Conservation (phyloP, 1,140 invertebrate genomes). For the Drosophila ananassae region DNA sequence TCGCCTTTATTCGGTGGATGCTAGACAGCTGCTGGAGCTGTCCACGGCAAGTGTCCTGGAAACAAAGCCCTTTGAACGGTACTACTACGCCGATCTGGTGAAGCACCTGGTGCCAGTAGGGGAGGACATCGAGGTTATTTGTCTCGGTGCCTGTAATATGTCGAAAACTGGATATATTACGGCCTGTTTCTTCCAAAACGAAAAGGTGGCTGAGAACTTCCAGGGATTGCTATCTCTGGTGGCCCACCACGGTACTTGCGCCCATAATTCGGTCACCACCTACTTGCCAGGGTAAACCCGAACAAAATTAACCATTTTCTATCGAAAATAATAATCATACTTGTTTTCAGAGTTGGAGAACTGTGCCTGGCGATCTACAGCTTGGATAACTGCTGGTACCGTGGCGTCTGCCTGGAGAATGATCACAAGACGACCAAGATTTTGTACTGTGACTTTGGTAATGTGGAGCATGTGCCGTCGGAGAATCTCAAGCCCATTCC, state of each 20-base stretch:
- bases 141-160: conserved; percentile 12
- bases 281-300: conserved; percentile 42
- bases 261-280: not conserved
- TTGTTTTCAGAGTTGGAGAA: conserved; percentile 48
- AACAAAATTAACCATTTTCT: not conserved
- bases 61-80: conserved; percentile 14
- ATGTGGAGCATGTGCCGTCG: conserved; percentile 31
- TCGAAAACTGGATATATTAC: conserved; percentile 36
- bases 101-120: conserved; percentile 26
- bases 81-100: conserved; percentile 28
- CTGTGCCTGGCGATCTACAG: conserved; percentile 38
- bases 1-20: not conserved
- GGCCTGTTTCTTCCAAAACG: conserved; percentile 29
- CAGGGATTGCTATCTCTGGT: conserved; percentile 18
- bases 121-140: conserved; percentile 13
- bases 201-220: conserved; percentile 10
- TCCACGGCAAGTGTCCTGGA: not conserved
- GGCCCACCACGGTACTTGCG: not conserved
- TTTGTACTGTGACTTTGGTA: conserved; percentile 56
- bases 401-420: conserved; percentile 42
- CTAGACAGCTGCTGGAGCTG: not conserved
- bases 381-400: conserved; percentile 59
- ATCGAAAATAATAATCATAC: not conserved
- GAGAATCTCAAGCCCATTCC: conserved; percentile 48
- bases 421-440: conserved; percentile 21